phyloP scores from a whole-genome alignment of 1,140 invertebrate genomes.

The Hyles euphorbiae region DNA sequence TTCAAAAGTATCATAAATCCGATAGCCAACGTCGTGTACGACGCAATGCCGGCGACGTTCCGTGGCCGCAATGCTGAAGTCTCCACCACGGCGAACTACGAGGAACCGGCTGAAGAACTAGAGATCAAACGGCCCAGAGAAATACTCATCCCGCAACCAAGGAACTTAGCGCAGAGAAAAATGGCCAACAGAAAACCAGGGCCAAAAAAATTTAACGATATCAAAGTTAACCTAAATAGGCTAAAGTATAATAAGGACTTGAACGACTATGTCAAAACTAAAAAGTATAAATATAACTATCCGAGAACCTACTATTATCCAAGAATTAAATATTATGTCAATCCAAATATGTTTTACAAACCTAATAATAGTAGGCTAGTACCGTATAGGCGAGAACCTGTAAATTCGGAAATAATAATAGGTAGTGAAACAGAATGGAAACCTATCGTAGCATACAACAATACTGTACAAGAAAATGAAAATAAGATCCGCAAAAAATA shows the following conservation, averaged over 20 bases:
- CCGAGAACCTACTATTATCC: conserved; percentile 64
- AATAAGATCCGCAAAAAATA: conserved; percentile 12
- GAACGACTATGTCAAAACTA: conserved; percentile 60
- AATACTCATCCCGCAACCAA: conserved; percentile 57
- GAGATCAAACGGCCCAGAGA: conserved; percentile 44
- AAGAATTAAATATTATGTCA: conserved; percentile 55
- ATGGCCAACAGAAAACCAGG: conserved; percentile 44
- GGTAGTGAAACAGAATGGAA: conserved; percentile 48
- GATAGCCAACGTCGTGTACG: conserved; percentile 56
- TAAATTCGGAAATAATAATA: conserved; percentile 25
- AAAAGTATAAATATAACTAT: conserved; percentile 67
- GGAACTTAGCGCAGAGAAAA: conserved; percentile 61
- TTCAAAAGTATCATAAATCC: conserved; percentile 56
- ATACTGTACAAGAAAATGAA: conserved; percentile 6
- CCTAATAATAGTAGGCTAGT: conserved; percentile 47
- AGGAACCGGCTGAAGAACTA: conserved; percentile 37
- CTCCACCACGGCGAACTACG: conserved; percentile 38
- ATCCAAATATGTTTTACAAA: conserved; percentile 41
- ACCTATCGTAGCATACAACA: conserved; percentile 42
- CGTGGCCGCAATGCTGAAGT: conserved; percentile 55
- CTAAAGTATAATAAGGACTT: conserved; percentile 64
- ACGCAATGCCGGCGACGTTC: conserved; percentile 61
- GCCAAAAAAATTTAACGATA: conserved; percentile 60
- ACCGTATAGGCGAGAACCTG: conserved; percentile 37
- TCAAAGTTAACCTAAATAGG: conserved; percentile 60